phyloP scores from a whole-genome alignment of 2,888 invertebrate species.

The Phlogophora meticulosa region DNA sequence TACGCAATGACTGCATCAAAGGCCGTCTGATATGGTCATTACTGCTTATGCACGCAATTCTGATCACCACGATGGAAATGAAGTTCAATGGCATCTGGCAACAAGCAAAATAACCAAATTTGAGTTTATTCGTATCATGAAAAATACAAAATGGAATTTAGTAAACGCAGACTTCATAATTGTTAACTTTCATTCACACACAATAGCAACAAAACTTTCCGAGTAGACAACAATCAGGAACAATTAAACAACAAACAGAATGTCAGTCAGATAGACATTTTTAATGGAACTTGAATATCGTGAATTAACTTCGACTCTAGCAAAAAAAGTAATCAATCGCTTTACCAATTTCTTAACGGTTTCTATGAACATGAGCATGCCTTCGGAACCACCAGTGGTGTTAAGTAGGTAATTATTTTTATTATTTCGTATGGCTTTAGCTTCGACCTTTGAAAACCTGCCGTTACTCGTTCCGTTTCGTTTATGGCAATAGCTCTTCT shows the following conservation, averaged over 20 bases:
- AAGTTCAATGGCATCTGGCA: neutral
- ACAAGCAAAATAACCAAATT: neutral
- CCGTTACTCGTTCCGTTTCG: constrained; percentile 57
- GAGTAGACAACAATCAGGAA: constrained; percentile 47
- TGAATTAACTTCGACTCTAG: constrained; percentile 45
- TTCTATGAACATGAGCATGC: constrained; percentile 41
- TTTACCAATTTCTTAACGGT: constrained; percentile 61
- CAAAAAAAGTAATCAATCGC: constrained; percentile 60
- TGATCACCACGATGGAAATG: neutral
- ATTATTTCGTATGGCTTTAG: constrained; percentile 53
- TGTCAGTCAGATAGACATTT: constrained; percentile 40
- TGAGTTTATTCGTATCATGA: neutral
- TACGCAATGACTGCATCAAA: neutral
- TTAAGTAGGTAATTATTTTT: constrained; percentile 63
- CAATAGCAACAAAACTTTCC: constrained; percentile 48
- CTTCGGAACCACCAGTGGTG: constrained; percentile 34
- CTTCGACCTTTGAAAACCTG: constrained; percentile 57
- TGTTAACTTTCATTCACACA: constrained; percentile 44
- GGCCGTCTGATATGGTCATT: neutral
- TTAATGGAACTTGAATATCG: constrained; percentile 53
- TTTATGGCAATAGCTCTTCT: constrained; percentile 45
- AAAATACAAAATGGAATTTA: constrained; percentile 24
- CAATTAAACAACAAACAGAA: constrained; percentile 59
- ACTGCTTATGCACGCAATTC: neutral
- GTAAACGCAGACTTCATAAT: constrained; percentile 18